Percentiles rank a stretch among this genome's conserved stretches.
Conservation (phyloP, 2,113 vertebrate species). For the Myotis brandtii region DNA sequence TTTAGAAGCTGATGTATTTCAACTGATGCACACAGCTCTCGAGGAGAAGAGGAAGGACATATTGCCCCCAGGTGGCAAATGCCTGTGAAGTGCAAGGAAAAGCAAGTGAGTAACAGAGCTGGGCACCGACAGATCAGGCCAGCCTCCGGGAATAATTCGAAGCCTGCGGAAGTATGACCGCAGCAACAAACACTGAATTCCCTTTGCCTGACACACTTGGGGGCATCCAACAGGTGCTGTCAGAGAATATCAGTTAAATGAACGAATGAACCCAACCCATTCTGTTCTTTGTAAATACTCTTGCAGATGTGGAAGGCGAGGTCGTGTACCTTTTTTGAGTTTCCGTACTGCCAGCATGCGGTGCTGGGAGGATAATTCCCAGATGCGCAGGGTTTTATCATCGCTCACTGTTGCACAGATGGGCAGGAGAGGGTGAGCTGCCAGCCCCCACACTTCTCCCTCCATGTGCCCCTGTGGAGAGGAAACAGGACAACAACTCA, state of each 20-base stretch:
- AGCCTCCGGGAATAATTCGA: neutral
- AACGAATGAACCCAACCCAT: neutral
- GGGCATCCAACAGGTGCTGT: neutral
- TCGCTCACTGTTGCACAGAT: conserved; percentile 98
- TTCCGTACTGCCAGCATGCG: conserved; percentile 98
- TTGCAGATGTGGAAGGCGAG: neutral
- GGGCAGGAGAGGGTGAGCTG: conserved; percentile 95
- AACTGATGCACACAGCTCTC: neutral
- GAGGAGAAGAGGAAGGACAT: conserved; percentile 42
- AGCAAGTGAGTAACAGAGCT: neutral
- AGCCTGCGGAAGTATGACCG: accelerated
- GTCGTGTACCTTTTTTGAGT: conserved; percentile 95
- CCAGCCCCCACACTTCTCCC: conserved; percentile 98
- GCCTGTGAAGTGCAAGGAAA: conserved; percentile 56
- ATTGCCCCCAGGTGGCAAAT: conserved; percentile 66
- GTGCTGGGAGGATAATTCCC: conserved; percentile 97
- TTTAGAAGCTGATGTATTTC: neutral
- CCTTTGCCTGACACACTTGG: neutral
- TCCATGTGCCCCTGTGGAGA: conserved; percentile 95
- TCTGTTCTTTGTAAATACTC: neutral
- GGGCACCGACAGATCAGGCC: neutral
- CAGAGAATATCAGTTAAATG: neutral
- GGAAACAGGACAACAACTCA: conserved; percentile 8
- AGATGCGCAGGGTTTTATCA: conserved; percentile 96
- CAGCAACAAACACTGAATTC: neutral